These are phyloP conservation scores for Ichneumoninae sp. DNA, from an alignment of 2,888 invertebrate species.

Conservation along the genomic window DNA sequence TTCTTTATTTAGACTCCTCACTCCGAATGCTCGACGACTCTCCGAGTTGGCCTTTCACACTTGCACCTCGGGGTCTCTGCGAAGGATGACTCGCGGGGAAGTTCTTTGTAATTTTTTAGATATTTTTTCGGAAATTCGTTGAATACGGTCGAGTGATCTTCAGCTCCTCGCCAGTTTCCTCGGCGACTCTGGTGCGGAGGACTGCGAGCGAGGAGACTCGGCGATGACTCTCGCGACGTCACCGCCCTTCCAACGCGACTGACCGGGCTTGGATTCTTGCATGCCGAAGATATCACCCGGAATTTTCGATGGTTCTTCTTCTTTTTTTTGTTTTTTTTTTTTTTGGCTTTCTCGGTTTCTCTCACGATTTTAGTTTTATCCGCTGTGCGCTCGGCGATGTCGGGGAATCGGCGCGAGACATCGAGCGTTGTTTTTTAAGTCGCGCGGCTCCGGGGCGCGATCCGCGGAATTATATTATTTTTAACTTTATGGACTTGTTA, in stretches of 20 bases:
- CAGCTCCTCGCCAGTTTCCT: constrained; percentile 7
- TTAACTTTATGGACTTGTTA: background rate
- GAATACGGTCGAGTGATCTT: background rate
- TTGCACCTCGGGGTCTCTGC: background rate
- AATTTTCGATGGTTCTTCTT: background rate
- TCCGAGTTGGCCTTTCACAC: constrained; percentile 64
- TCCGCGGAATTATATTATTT: constrained; percentile 11
- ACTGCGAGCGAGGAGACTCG: constrained; percentile 11
- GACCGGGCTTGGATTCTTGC: constrained; percentile 14
- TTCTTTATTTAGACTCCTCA: constrained; percentile 77
- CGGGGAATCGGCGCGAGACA: background rate
- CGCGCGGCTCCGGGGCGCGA: constrained; percentile 13
- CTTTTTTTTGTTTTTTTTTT: background rate
- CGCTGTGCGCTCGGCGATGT: background rate
- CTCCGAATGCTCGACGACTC: constrained; percentile 71
- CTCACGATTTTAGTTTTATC: constrained; percentile 1
- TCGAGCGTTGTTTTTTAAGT: constrained; percentile 5
- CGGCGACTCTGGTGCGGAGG: constrained; percentile 22
- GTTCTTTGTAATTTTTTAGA: background rate
- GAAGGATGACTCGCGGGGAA: background rate
- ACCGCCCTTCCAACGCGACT: constrained; percentile 17
- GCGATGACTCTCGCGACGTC: constrained; percentile 1
- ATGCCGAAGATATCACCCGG: constrained; percentile 21
- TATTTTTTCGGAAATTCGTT: background rate
- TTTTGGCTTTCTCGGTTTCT: background rate